phyloP scores from a whole-genome alignment of 1,140 invertebrate species.

The Dufourea novaeangliae region DNA sequence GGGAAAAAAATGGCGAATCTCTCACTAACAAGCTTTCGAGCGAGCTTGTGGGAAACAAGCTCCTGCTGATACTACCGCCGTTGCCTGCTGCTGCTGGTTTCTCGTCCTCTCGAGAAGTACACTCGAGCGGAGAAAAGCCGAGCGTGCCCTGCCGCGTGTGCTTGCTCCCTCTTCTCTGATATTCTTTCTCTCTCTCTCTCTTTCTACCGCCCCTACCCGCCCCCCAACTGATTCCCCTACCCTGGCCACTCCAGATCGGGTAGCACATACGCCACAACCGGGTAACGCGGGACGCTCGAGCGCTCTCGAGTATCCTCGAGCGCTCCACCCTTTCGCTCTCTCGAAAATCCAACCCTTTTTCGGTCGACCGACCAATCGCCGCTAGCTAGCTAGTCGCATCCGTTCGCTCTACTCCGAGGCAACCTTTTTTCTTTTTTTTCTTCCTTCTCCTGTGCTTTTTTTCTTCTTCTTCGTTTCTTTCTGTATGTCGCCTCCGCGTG shows the following conservation, averaged over 20 bases:
- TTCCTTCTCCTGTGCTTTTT: not conserved
- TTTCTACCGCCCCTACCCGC: conserved; percentile 2
- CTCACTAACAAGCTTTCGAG: conserved; percentile 77
- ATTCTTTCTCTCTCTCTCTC: conserved; percentile 17
- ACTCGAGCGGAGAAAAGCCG: conserved; percentile 71
- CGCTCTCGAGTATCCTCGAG: conserved; percentile 70
- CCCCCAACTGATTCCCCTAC: not conserved
- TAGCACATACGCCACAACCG: conserved; percentile 49
- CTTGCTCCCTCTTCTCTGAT: conserved; percentile 24
- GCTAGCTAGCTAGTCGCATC: conserved; percentile 36
- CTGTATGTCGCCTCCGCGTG: conserved; percentile 3
- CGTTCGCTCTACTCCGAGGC: conserved; percentile 14
- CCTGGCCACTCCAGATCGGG: conserved; percentile 32
- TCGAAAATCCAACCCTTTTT: conserved; percentile 77
- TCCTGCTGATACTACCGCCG: not conserved
- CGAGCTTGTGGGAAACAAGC: conserved; percentile 67
- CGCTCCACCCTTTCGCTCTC: conserved; percentile 76
- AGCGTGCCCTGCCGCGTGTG: conserved; percentile 66
- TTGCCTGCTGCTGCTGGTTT: not conserved
- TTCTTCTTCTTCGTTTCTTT: not conserved
- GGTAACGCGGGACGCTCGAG: conserved; percentile 48
- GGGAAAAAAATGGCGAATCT: conserved; percentile 70
- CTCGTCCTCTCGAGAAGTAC: conserved; percentile 60
- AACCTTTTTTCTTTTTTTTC: conserved; percentile 42
- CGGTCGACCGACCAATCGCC: conserved; percentile 71